Evolutionary conservation across 2,797 vertebrate species (phyloP).

Genomic region (Enoplosus armatus): DNA sequence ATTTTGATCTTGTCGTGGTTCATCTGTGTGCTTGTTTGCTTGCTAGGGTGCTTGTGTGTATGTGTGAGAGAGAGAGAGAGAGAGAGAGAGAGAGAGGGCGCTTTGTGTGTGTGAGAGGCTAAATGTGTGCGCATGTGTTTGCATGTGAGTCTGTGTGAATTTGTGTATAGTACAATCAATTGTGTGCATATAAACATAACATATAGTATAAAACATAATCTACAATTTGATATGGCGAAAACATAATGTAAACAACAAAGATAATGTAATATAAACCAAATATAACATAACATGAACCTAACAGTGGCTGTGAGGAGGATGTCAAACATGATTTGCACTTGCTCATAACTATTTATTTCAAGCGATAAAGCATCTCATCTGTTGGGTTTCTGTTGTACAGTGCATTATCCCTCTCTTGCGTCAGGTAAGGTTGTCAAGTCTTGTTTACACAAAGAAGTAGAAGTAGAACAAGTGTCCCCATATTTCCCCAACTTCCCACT

Average conservation of each 20-base stretch:
- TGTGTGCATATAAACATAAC: neutral
- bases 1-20: constrained; percentile 84
- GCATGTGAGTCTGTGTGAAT: constrained; percentile 9
- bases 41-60: constrained; percentile 46
- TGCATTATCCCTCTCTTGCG: constrained; percentile 48
- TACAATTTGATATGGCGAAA: neutral
- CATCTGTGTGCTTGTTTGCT: constrained; percentile 85
- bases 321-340: constrained; percentile 34
- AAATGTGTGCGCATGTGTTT: constrained; percentile 31
- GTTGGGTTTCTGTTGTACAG: constrained; percentile 29
- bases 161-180: constrained; percentile 12
- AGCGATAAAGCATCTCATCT: constrained; percentile 31
- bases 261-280: neutral
- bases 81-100: neutral
- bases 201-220: neutral
- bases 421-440: constrained; percentile 63
- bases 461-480: constrained; percentile 70
- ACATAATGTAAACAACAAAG: neutral
- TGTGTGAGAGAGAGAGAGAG: constrained; percentile 13
- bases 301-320: neutral
- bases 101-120: constrained; percentile 42
- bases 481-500: constrained; percentile 62
- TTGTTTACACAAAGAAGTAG: constrained; percentile 71
- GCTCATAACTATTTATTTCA: constrained; percentile 43
- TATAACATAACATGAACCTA: too few species aligned